These are phyloP conservation scores for Dermochelys coriacea DNA, from an alignment of 2,797 vertebrate species.

Conservation along the genomic window DNA sequence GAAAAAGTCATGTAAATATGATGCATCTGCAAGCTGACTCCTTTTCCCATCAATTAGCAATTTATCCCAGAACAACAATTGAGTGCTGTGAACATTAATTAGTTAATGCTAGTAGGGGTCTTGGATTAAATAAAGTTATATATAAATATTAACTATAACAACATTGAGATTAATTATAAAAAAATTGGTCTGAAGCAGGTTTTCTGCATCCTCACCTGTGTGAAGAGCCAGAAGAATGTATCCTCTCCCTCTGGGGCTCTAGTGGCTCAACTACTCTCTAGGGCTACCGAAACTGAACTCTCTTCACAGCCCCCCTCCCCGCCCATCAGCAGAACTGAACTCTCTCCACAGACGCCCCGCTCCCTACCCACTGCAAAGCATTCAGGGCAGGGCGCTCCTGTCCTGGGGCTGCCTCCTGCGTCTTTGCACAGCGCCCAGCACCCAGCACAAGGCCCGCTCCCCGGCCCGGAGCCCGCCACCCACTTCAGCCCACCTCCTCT, in stretches of 20 bases:
- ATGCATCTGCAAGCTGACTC: neutral
- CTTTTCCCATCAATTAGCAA: neutral
- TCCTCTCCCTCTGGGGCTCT: neutral
- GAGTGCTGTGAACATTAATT: neutral
- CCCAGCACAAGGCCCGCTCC: neutral
- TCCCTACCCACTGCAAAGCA: neutral
- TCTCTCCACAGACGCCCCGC: neutral
- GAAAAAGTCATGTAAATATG: neutral
- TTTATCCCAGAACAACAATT: neutral
- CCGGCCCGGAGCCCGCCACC: neutral
- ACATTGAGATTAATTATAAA: too few relatives aligned
- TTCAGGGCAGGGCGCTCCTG: too few relatives aligned
- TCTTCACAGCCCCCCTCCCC: neutral
- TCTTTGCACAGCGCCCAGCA: neutral
- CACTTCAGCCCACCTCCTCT: neutral
- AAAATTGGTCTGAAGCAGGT: neutral
- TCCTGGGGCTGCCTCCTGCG: neutral
- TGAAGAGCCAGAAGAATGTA: neutral
- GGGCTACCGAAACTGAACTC: neutral
- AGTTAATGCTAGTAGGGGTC: neutral
- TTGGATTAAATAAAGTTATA: too few relatives aligned
- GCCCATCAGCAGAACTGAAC: neutral
- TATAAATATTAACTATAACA: too few relatives aligned
- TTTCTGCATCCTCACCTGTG: neutral
- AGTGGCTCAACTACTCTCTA: neutral